phyloP scores from a whole-genome alignment of 2,113 vertebrate species.

The Theristicus caerulescens region DNA sequence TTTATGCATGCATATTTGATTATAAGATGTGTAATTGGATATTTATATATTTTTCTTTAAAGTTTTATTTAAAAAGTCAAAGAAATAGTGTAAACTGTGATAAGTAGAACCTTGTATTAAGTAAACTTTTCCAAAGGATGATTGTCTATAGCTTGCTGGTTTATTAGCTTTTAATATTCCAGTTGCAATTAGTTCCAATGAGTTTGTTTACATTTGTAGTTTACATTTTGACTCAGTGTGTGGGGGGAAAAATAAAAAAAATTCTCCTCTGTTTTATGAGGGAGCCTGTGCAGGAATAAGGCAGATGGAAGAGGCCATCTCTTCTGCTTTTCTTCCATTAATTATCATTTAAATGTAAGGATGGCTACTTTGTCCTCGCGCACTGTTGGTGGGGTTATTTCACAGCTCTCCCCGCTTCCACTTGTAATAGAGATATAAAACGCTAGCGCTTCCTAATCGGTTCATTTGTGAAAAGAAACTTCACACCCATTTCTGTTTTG shows the following conservation, averaged over 20 bases:
- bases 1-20: not conserved
- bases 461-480: not conserved
- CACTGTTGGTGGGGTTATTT: not conserved
- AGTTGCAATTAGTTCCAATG: not conserved
- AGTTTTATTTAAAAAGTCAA: slow-evolving; percentile 47
- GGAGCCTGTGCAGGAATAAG: no score
- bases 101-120: not conserved
- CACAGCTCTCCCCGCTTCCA: not conserved
- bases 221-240: not conserved
- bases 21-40: not conserved
- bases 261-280: not conserved
- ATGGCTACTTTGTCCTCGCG: not conserved
- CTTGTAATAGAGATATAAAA: not conserved
- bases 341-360: not conserved
- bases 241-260: not conserved
- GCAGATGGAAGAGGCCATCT: not conserved
- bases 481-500: not conserved
- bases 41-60: not conserved
- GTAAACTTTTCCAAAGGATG: not conserved
- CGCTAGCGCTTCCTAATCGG: not conserved
- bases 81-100: slow-evolving; percentile 78
- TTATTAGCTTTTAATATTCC: not conserved
- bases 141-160: not conserved
- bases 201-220: not conserved
- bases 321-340: not conserved